Conservation (phyloP, 1,140 invertebrate species). For the Atta cephalotes region DNA sequence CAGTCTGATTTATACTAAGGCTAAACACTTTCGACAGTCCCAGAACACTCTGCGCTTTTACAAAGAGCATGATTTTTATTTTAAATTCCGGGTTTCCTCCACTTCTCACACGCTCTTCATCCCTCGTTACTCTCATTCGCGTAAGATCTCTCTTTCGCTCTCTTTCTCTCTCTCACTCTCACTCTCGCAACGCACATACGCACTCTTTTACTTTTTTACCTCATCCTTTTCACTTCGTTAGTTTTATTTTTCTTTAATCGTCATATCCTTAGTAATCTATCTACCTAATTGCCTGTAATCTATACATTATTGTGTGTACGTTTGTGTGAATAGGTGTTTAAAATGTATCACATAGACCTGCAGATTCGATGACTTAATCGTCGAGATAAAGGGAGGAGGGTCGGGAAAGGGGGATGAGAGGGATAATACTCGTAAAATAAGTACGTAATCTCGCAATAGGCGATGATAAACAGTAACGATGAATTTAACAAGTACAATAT, state of each 20-base stretch:
- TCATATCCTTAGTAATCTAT: conserved; percentile 55
- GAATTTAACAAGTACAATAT: conserved; percentile 74
- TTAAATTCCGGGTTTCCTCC: conserved; percentile 33
- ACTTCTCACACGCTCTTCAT: background rate
- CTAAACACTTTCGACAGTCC: background rate
- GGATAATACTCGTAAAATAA: conserved; percentile 68
- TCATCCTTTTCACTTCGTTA: conserved; percentile 9
- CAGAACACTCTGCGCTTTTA: conserved; percentile 31
- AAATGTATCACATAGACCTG: conserved; percentile 62
- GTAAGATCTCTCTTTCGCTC: conserved; percentile 40
- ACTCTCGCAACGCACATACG: conserved; percentile 28
- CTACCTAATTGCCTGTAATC: conserved; percentile 66
- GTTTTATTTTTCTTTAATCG: conserved; percentile 29
- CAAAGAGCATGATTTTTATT: conserved; percentile 24
- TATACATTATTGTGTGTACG: conserved; percentile 67
- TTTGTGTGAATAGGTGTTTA: conserved; percentile 65
- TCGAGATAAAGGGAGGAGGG: conserved; percentile 17
- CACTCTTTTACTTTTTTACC: conserved; percentile 19
- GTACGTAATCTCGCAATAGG: conserved; percentile 72
- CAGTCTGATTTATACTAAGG: background rate
- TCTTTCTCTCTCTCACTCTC: background rate
- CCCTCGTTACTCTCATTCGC: conserved; percentile 34
- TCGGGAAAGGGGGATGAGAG: background rate
- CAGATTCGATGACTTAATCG: conserved; percentile 67
- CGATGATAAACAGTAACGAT: conserved; percentile 72